Base-by-base conservation (phyloP, 2,888 invertebrate species). In the Gasteruption jaculator region DNA sequence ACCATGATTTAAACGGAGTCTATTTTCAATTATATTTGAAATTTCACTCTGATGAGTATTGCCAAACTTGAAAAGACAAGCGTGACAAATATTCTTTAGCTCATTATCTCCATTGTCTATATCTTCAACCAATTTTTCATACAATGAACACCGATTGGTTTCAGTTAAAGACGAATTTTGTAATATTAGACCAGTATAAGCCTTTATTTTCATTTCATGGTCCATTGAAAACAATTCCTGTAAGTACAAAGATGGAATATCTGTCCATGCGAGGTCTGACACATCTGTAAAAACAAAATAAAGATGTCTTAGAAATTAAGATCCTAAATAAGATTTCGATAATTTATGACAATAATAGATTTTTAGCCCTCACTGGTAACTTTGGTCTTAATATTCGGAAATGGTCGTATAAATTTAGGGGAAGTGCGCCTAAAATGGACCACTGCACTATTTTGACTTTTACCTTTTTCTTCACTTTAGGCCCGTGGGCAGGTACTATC, bases 11-110 rank as follows among this genome's bases (percentile, higher is more conserved):
- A 64, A 49, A 20, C 52, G 45, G 14, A 68, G 50, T 36, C 74
- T 74, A 2, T 74, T 72, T 61, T 71, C 71, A 2, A 81, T 71
- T 4, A 77, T 70, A 22, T 71, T 49, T 56, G 71, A 75, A 66
- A 83, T 53, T 76, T 79, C 70, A 63, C 58, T 71, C 0, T 78
- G 76, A 65, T 78, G 77, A 42, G 72, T 71, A 44, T 65, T 65
- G 1, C 78, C 76, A 40, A 80, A 75, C 21, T 69, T 66, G 48
- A 76, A 73, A n/a, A 82, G 67, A 15, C 77, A 74, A 52, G 71
- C 63, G 2, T 79, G 70, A 45, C 77, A 72, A 0, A 73, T 60
- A 38, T 61, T 65, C 14, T 76, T 67, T 11, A 78, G 68, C 38
- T 69, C 63, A 8, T 74, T 71, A 44, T 69, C 67, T 10, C 72